phyloP scores from a whole-genome alignment of 2,113 vertebrate genomes.

The Ginglymostoma cirratum region DNA sequence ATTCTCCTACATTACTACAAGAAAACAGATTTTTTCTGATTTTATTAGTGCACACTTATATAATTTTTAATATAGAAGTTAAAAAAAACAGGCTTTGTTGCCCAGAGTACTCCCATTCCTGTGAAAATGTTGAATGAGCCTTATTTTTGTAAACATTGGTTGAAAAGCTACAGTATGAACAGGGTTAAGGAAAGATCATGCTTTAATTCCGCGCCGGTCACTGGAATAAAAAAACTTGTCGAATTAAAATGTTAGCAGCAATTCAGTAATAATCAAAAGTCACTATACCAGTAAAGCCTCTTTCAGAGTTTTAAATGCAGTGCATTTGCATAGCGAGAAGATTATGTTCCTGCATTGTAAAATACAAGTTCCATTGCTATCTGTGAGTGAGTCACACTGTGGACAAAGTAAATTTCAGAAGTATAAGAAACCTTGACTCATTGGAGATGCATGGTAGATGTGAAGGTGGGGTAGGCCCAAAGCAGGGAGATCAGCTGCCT shows the following conservation, averaged over 20 bases:
- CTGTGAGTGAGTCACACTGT: not conserved
- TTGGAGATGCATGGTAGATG: not conserved
- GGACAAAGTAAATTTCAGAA: not conserved
- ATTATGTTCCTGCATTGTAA: not conserved
- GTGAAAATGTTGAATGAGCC: not conserved
- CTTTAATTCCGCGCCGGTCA: not conserved
- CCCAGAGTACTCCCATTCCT: not conserved
- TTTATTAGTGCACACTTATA: not conserved
- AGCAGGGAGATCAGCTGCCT: not conserved
- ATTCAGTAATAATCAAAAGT: not conserved
- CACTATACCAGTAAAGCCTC: not conserved
- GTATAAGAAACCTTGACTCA: not conserved
- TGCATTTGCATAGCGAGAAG: not conserved
- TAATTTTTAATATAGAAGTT: too few species aligned
- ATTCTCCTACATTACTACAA: not conserved
- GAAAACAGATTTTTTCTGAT: not conserved
- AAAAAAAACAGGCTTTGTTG: not conserved
- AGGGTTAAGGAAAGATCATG: not conserved
- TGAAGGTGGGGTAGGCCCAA: not conserved
- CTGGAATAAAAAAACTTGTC: too few species aligned
- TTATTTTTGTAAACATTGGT: not conserved
- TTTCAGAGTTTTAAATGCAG: not conserved
- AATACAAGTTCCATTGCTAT: not conserved
- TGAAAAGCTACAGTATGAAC: not conserved
- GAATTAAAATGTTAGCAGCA: not conserved